These are phyloP conservation scores for Scolanthus callimorphus DNA, from an alignment of 92 coral and sea anemone species.

Conservation along the genomic window DNA sequence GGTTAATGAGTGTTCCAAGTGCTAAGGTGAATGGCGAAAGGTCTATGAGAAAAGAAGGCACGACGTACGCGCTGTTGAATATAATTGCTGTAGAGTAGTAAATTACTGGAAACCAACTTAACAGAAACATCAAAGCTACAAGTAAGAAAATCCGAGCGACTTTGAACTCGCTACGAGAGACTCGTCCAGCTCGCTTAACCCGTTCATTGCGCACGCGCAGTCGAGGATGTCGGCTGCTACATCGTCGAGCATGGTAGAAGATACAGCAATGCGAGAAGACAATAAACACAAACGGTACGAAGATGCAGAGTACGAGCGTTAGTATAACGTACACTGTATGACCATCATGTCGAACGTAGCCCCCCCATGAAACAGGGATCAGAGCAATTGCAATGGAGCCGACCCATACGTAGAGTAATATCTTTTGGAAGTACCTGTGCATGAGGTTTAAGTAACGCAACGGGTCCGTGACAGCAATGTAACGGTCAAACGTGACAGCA, in stretches of 20 bases:
- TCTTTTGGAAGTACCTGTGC: conserved; percentile 47
- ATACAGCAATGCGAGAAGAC: conserved; percentile 50
- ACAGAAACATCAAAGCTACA: conserved; percentile 68
- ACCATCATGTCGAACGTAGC: conserved; percentile 24
- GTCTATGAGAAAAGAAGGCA: conserved; percentile 38
- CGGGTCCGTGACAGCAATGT: conserved; percentile 71
- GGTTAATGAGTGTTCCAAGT: conserved; percentile 65
- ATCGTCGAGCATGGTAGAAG: conserved; percentile 62
- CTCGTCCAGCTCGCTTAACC: background rate
- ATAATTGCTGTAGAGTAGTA: conserved; percentile 52
- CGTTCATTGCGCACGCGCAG: background rate
- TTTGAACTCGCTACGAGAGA: conserved; percentile 41
- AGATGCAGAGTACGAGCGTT: conserved; percentile 39
- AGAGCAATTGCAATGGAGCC: conserved; percentile 51
- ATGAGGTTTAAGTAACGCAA: conserved; percentile 57
- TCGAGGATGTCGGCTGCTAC: conserved; percentile 13
- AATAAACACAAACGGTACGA: conserved; percentile 55
- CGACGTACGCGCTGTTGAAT: conserved; percentile 18
- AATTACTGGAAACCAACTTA: conserved; percentile 72
- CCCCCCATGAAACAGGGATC: conserved; percentile 66
- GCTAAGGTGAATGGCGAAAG: conserved; percentile 75
- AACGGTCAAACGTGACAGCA: conserved; percentile 79
- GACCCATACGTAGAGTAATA: conserved; percentile 55
- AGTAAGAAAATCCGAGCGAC: conserved; percentile 72
- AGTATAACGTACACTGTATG: conserved; percentile 51